Evolutionary conservation across 2,113 vertebrate species (phyloP).

Genomic region (Daphoenositta chrysoptera): DNA sequence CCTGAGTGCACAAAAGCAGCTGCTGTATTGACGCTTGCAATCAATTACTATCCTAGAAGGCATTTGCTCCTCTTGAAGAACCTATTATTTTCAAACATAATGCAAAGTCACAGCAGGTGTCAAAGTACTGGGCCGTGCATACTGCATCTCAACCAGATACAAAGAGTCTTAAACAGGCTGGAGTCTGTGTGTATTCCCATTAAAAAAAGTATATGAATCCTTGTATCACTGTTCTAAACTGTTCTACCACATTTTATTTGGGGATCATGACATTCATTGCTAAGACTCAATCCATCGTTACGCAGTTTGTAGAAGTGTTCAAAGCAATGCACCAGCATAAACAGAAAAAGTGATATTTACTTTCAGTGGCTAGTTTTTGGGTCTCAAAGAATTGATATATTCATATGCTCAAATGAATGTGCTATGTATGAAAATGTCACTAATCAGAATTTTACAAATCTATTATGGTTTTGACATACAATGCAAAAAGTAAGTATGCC

Average conservation of each 20-base stretch:
- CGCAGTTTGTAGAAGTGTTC: conserved; percentile 7
- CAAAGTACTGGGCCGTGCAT: neutral
- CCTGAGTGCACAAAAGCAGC: conserved; percentile 40
- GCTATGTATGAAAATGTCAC: neutral
- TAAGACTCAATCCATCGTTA: conserved; percentile 53
- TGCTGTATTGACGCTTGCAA: conserved; percentile 26
- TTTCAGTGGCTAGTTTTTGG: neutral
- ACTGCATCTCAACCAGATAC: neutral
- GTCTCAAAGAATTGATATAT: neutral
- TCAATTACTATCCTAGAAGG: conserved; percentile 57
- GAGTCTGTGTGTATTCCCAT: neutral
- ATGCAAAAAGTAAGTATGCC: neutral
- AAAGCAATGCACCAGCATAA: neutral
- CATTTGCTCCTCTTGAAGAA: conserved; percentile 26
- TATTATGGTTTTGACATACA: neutral
- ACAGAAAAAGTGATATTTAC: conserved; percentile 27
- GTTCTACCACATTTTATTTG: conserved; percentile 20
- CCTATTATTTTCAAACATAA: conserved; percentile 70
- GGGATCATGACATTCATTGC: conserved; percentile 31
- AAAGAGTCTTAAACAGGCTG: conserved; percentile 21
- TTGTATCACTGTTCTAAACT: neutral
- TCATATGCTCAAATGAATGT: neutral
- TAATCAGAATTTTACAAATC: neutral
- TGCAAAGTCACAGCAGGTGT: conserved; percentile 58
- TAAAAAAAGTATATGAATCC: neutral